phyloP scores from a whole-genome alignment of 2,888 invertebrate species.

The Heteromyza rotundicornis region DNA sequence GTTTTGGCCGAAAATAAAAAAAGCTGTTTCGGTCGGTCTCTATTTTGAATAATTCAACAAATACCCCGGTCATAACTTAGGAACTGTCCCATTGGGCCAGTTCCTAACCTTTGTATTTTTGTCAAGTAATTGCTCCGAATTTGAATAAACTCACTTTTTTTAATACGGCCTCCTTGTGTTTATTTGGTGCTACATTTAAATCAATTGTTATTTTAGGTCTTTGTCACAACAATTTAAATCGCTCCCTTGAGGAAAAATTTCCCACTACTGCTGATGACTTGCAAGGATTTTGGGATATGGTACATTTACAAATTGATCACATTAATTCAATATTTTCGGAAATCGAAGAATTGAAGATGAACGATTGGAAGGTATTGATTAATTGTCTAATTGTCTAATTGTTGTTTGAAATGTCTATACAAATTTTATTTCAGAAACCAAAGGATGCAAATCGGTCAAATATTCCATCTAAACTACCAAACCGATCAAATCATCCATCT shows the following conservation, averaged over 20 bases:
- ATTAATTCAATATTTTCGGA: slow-evolving; percentile 80
- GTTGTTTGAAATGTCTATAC: background rate
- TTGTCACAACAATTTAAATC: slow-evolving; percentile 72
- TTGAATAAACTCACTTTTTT: no score
- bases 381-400: no score
- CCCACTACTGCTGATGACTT: slow-evolving; percentile 89
- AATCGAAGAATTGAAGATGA: slow-evolving; percentile 69
- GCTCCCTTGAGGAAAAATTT: slow-evolving; percentile 78
- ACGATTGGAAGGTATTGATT: slow-evolving; percentile 71
- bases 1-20: no score
- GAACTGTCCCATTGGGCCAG: no score
- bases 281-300: slow-evolving; percentile 98
- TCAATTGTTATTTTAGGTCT: no score
- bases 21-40: no score
- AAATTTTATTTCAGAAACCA: slow-evolving; percentile 37
- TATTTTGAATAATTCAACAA: no score
- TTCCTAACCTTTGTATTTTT: no score
- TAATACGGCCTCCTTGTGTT: no score
- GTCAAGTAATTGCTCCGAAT: no score
- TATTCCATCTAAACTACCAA: slow-evolving; percentile 26
- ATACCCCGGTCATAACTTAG: no score
- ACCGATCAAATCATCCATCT: slow-evolving; percentile 23
- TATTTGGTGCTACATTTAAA: no score
- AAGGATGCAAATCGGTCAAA: slow-evolving; percentile 19
- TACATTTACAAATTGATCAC: slow-evolving; percentile 87